Base-by-base conservation (phyloP, 30 jellyfish, hydroid and myxozoan genomes). In the Hydractinia echinata region DNA sequence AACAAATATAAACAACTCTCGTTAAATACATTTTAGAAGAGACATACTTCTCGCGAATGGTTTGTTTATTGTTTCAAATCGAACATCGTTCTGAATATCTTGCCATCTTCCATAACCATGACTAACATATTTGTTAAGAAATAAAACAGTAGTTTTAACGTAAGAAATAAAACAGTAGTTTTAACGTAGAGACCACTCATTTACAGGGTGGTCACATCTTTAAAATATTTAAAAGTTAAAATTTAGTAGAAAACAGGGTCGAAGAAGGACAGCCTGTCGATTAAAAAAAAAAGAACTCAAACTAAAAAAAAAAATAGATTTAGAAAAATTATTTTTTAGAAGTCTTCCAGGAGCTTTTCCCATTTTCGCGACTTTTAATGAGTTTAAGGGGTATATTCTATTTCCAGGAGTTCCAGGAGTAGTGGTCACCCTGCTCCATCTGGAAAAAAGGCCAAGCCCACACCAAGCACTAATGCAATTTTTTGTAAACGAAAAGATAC, bases 31-130 rank as follows among this genome's bases (percentile, higher is more conserved):
- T 68, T 0, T 11, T 13, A 2, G 13, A 9, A 13, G 7, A 9
- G 9, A 93, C 99, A 58, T 87, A 91, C 97, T 91, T 84, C 99
- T 76, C 66, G 85, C 92, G 76, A 93, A 93, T 48, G 99, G 99
- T 54, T 76, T 83, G 95, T 93, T 93, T 79, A 93, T 87, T 10
- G 99, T 84, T n/a, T 93, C 96, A 67, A 93, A 93, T 4, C 96
- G 95, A n/a, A 81, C 81, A 76, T 93, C 99, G 74, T 93, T 93
- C 80, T 87, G 96, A 62, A 93, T 93, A 73, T 93, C 99, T 73
- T 93, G 99, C 99, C 99, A 93, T 81, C 99, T 84, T 51, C 99
- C 96, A 78, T 93, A 93, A 6, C 99, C 99, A 84, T 93, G 99
- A 4, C 97, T 91, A 61, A 7, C 8, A n/a, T 15, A 0, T 58